Percentiles rank a stretch among this genome's conserved stretches.
Conservation (phyloP, 2,797 vertebrate genomes). For the Dipus sagitta region DNA sequence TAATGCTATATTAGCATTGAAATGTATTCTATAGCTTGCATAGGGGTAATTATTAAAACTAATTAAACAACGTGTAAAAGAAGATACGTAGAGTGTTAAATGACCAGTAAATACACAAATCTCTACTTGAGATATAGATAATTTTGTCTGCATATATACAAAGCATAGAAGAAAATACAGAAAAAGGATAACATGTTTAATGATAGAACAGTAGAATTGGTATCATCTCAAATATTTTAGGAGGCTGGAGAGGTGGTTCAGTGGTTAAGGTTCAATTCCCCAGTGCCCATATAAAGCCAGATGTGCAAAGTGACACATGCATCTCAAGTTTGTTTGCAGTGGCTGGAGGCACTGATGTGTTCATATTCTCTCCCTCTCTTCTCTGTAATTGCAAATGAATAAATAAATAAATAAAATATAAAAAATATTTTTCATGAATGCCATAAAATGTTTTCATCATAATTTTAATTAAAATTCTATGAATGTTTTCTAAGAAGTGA, state of each 20-base stretch:
- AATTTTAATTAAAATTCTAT: slow-evolving; percentile 40
- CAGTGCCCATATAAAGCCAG: no score
- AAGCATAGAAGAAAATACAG: neutral
- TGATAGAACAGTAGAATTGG: neutral
- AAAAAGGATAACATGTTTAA: neutral
- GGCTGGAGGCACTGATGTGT: no score
- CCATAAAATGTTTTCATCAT: slow-evolving; percentile 6
- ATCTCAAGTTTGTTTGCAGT: no score
- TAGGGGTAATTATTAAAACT: neutral
- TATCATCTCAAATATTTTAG: neutral
- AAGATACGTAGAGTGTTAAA: neutral
- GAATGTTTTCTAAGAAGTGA: neutral
- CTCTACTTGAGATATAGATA: neutral
- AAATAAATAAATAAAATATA: no score
- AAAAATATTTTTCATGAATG: neutral
- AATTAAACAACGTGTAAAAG: neutral
- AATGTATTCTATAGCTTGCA: neutral
- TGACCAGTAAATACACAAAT: neutral
- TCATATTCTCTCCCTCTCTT: no score
- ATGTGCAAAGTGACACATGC: no score
- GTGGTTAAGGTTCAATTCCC: no score
- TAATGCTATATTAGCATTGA: neutral
- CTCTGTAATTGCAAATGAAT: no score
- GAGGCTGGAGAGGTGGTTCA: no score
- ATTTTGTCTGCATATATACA: neutral